Percentiles rank a stretch among this genome's conserved stretches.
Evolutionary conservation across 2,113 vertebrate genomes (phyloP).

Genomic region (Peromyscus maniculatus): DNA sequence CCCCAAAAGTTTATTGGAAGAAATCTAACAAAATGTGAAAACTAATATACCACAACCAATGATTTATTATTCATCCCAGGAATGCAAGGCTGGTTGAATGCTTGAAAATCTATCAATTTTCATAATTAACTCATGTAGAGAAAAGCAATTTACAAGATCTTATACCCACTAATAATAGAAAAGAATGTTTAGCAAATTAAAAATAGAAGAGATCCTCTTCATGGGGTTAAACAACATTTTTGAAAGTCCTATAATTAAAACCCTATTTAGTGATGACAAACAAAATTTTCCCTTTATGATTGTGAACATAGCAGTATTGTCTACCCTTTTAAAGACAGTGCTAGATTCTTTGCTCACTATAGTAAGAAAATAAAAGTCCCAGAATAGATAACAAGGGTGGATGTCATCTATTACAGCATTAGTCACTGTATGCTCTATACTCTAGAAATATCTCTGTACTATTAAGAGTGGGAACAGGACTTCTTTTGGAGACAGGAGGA

Average conservation of each 20-base stretch:
- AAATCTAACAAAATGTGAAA: not conserved
- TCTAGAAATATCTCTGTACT: not conserved
- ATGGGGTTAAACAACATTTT: not conserved
- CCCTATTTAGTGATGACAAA: not conserved
- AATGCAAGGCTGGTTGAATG: not conserved
- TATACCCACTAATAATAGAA: not conserved
- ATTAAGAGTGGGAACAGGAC: not conserved
- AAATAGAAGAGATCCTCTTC: not conserved
- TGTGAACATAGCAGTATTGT: not conserved
- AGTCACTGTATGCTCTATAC: not conserved
- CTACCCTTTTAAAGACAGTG: not conserved
- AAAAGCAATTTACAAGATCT: not conserved
- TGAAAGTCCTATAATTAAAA: not conserved
- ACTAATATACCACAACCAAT: not conserved
- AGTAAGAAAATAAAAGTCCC: not conserved
- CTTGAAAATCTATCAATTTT: not conserved
- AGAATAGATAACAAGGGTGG: not conserved
- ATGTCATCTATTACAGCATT: not conserved
- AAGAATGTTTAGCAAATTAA: not conserved
- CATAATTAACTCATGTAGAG: not conserved
- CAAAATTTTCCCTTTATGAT: not conserved
- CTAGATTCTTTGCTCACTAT: not conserved
- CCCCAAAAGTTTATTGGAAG: not conserved
- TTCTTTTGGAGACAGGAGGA: not conserved
- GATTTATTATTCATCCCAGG: not conserved